A percentile compares a stretch with the other conserved stretches of the same genome.
These are phyloP conservation scores for Aphrophora alni DNA, from an alignment of 2,888 invertebrate genomes.

Conservation along the genomic window DNA sequence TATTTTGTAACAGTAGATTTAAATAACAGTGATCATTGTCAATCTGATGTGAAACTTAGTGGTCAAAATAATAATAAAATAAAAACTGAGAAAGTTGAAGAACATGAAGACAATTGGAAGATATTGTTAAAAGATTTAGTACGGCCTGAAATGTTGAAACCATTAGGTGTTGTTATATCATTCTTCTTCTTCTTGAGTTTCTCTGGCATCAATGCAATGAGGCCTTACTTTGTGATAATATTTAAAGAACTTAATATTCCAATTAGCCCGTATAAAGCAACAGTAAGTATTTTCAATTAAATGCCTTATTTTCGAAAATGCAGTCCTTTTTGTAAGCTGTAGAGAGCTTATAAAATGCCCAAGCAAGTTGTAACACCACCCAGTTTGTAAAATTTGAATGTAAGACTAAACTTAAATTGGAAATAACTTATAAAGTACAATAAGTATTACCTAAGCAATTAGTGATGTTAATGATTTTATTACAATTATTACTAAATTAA, in stretches of 20 bases:
- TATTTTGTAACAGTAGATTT: constrained; percentile 35
- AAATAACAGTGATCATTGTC: background rate
- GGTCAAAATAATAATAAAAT: background rate
- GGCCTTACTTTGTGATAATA: constrained; percentile 64
- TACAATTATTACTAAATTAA: no score
- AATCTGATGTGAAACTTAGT: background rate
- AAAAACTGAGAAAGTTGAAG: background rate
- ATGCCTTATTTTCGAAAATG: background rate
- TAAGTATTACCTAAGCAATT: no score
- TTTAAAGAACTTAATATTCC: constrained; percentile 57
- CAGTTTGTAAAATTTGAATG: no score
- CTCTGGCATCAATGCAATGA: constrained; percentile 61
- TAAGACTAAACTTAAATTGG: no score
- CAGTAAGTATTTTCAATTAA: constrained; percentile 57
- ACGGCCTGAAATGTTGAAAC: constrained; percentile 62
- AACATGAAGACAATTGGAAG: constrained; percentile 35
- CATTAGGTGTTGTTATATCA: constrained; percentile 61
- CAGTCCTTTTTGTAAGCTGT: no score
- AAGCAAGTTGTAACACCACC: no score
- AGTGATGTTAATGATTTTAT: no score
- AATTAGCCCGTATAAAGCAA: constrained; percentile 59
- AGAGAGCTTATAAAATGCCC: no score
- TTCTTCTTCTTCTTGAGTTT: constrained; percentile 64
- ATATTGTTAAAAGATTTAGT: constrained; percentile 49
- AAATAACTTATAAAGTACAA: no score